Conservation (phyloP, 1,140 invertebrate genomes). For the Drosophila burlai region DNA sequence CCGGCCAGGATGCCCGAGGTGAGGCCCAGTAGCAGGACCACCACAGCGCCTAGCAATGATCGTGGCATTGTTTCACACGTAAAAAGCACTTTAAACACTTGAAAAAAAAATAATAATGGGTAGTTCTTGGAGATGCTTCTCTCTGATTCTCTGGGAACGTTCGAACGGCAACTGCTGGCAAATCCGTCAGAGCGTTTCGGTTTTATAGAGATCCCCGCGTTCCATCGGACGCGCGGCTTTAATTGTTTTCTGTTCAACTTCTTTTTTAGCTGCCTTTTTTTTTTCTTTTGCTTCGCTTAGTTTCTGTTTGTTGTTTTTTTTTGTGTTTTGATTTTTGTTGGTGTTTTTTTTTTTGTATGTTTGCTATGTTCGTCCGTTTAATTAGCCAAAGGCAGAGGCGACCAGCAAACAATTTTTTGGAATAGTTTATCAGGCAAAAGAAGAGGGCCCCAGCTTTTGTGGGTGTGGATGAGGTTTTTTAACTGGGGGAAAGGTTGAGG, state of each 20-base stretch:
- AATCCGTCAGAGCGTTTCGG: slow-evolving; percentile 38
- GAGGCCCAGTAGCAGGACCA: slow-evolving; percentile 35
- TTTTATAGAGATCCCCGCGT: slow-evolving; percentile 60
- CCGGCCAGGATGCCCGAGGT: slow-evolving; percentile 26
- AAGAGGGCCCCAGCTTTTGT: slow-evolving; percentile 14
- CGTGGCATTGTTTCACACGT: slow-evolving; percentile 42
- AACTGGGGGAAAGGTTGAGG: not conserved
- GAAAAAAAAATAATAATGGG: not conserved
- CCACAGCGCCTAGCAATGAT: slow-evolving; percentile 21
- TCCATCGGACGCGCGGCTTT: slow-evolving; percentile 46
- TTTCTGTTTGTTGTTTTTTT: slow-evolving; percentile 17
- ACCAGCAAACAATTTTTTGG: slow-evolving; percentile 63
- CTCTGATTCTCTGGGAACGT: slow-evolving; percentile 19
- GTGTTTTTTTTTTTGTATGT: slow-evolving; percentile 19
- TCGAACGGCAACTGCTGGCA: slow-evolving; percentile 59
- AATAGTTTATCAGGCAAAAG: slow-evolving; percentile 29
- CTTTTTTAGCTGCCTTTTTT: slow-evolving; percentile 14
- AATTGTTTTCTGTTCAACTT: slow-evolving; percentile 74
- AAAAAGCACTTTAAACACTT: slow-evolving; percentile 12
- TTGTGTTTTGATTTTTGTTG: slow-evolving; percentile 14
- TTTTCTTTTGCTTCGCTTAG: slow-evolving; percentile 16
- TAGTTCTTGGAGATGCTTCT: slow-evolving; percentile 5
- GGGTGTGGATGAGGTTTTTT: slow-evolving; percentile 8
- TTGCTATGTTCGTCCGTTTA: slow-evolving; percentile 55
- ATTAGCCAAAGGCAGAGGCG: slow-evolving; percentile 70